Evolutionary conservation across 2,888 invertebrate species (phyloP).

Genomic region (Protonemura montana): DNA sequence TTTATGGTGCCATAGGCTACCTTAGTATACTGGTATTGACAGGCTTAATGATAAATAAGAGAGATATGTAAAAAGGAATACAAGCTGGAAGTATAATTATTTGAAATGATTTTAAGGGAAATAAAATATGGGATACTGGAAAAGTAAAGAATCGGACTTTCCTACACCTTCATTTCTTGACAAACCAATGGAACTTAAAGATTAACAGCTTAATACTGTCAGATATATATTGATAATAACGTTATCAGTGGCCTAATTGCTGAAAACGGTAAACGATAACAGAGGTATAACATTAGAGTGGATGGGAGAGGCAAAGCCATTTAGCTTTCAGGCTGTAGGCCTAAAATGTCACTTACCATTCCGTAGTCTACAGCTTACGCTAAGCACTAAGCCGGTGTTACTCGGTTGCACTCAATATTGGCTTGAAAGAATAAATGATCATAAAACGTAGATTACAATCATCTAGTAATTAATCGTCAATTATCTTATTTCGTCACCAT

Average conservation of each 20-base stretch:
- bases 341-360: neutral
- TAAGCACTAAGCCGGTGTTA: neutral
- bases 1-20: neutral
- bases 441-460: neutral
- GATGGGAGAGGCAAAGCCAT: conserved; percentile 7
- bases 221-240: neutral
- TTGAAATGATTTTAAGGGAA: too few relatives aligned
- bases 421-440: neutral
- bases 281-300: neutral
- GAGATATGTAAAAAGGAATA: too few relatives aligned
- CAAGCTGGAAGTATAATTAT: too few relatives aligned
- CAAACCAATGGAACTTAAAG: neutral
- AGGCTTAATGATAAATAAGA: too few relatives aligned
- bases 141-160: too few relatives aligned
- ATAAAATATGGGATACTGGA: too few relatives aligned
- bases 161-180: neutral
- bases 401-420: neutral
- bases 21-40: too few relatives aligned
- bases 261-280: neutral
- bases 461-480: neutral
- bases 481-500: neutral
- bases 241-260: neutral
- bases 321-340: neutral
- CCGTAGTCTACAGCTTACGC: neutral
- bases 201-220: neutral